Conservation (phyloP, 30 jellyfish, hydroid and myxozoan genomes). For the Aurelia coerulea region DNA sequence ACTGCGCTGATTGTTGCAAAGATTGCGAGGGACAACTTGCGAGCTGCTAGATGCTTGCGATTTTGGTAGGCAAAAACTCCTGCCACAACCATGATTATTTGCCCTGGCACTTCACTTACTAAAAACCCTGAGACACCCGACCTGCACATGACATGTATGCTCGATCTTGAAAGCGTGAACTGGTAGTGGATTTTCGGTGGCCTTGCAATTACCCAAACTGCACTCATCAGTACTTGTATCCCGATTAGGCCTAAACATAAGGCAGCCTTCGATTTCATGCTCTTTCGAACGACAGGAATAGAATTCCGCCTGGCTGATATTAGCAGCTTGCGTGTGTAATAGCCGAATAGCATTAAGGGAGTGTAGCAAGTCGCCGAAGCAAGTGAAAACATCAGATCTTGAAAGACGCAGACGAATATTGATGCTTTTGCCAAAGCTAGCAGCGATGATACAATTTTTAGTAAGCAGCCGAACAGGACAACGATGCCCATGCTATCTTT, state of each 20-base stretch:
- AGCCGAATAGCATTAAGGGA: constrained; percentile 57
- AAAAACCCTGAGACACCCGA: neutral
- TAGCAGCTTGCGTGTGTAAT: constrained; percentile 54
- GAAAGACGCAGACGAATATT: constrained; percentile 22
- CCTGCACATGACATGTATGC: neutral
- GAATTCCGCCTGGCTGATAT: constrained; percentile 20
- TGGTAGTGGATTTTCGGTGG: constrained; percentile 3
- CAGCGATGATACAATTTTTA: constrained; percentile 3
- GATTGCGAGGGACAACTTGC: neutral
- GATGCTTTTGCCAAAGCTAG: constrained; percentile 28
- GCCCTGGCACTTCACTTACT: neutral
- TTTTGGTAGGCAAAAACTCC: neutral
- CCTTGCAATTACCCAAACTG: constrained; percentile 65
- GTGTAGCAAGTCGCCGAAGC: constrained; percentile 69
- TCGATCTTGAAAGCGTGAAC: neutral
- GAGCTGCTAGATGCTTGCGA: constrained; percentile 5
- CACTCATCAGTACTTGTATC: constrained; percentile 48
- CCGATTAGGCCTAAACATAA: constrained; percentile 58
- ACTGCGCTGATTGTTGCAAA: neutral
- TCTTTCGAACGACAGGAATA: constrained; percentile 4
- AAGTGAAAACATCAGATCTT: constrained; percentile 55
- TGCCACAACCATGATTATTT: neutral
- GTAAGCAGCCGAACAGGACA: neutral
- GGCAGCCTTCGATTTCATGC: constrained; percentile 53
- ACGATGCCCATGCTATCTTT: neutral